Percentiles rank a stretch among this genome's conserved stretches.
phyloP scores from a whole-genome alignment of 2,113 vertebrate species.

The Ammodramus savannarum region DNA sequence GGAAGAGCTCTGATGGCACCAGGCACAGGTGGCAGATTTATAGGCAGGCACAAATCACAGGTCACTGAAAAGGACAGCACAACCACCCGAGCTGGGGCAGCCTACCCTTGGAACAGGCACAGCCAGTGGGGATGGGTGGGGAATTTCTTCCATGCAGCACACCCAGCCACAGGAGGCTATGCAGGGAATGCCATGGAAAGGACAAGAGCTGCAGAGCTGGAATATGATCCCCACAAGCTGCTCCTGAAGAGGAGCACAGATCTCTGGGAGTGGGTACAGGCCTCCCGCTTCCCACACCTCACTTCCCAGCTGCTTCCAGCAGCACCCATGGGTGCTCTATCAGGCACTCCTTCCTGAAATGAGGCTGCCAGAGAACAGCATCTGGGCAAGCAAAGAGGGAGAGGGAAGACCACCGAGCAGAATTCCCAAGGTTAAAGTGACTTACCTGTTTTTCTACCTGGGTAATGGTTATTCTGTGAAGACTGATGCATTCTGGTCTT shows the following conservation, averaged over 20 bases:
- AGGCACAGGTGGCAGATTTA: neutral
- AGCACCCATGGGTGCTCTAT: neutral
- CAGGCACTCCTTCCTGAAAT: neutral
- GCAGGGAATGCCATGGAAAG: neutral
- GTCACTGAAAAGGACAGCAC: neutral
- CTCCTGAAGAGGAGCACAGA: neutral
- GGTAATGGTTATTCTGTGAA: neutral
- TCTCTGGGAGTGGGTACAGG: neutral
- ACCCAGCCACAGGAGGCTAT: neutral
- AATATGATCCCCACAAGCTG: neutral
- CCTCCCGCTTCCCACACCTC: accelerated
- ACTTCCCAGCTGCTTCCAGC: neutral
- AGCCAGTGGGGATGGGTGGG: accelerated
- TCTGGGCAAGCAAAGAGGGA: neutral
- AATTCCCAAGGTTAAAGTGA: neutral
- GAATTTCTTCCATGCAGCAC: neutral
- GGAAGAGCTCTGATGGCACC: neutral
- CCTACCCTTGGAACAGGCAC: neutral
- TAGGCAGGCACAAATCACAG: neutral
- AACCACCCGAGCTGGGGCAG: neutral
- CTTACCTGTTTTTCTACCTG: neutral
- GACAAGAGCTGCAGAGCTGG: neutral
- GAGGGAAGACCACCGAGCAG: neutral
- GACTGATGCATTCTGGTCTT: neutral
- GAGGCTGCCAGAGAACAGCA: neutral